Conservation (phyloP, 2,888 invertebrate genomes). For the Polyommatus iphigenia region DNA sequence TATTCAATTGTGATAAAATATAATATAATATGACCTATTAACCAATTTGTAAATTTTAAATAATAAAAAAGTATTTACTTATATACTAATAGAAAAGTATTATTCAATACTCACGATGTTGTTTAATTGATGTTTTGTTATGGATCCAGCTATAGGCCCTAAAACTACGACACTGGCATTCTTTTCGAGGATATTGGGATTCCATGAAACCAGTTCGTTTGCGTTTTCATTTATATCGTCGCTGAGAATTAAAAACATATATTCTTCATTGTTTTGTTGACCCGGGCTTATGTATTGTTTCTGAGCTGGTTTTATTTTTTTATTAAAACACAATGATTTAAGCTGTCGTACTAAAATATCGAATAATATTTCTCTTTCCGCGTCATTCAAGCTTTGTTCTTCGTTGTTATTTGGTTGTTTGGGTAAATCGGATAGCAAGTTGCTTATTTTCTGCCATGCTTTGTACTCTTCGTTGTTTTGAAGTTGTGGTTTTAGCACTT, state of each 20-base stretch:
- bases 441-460: constrained; percentile 61
- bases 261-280: constrained; percentile 49
- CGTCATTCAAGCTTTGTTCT: constrained; percentile 47
- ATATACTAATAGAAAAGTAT: no score
- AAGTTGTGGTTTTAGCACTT: constrained; percentile 54
- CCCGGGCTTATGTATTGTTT: constrained; percentile 36
- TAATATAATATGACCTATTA: no score
- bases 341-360: constrained; percentile 67
- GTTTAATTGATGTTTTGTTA: constrained; percentile 61
- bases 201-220: constrained; percentile 64
- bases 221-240: constrained; percentile 65
- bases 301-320: constrained; percentile 42
- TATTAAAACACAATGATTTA: constrained; percentile 65
- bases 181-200: constrained; percentile 65
- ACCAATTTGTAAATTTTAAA: no score
- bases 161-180: constrained; percentile 68
- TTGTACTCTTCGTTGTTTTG: constrained; percentile 54
- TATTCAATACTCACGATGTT: constrained; percentile 56
- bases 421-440: constrained; percentile 56
- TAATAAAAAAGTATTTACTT: no score
- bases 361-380: constrained; percentile 64
- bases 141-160: constrained; percentile 64
- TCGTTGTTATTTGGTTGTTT: constrained; percentile 45
- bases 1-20: no score
- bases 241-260: constrained; percentile 69